These are phyloP conservation scores for Proterorhinus semilunaris DNA, from an alignment of 2,113 vertebrate genomes.

Conservation along the genomic window DNA sequence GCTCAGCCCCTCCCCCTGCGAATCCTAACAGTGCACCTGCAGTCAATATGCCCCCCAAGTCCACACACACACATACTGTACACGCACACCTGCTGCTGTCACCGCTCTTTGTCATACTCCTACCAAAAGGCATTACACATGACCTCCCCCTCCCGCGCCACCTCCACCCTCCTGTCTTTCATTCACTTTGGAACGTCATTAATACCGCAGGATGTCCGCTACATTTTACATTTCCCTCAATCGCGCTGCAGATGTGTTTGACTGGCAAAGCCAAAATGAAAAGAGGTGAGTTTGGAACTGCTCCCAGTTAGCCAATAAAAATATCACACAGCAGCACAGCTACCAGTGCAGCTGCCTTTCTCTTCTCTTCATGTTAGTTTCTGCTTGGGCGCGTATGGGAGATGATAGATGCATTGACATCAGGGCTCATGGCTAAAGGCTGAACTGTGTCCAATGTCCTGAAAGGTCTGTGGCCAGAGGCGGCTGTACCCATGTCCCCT, in stretches of 20 bases:
- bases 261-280: constrained; percentile 37
- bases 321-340: constrained; percentile 7
- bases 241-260: constrained; percentile 72
- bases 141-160: constrained; percentile 40
- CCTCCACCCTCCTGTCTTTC: constrained; percentile 49
- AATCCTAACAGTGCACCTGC: constrained; percentile 59
- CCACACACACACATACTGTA: constrained; percentile 10
- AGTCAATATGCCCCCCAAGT: constrained; percentile 45
- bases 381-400: constrained; percentile 50
- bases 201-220: constrained; percentile 74
- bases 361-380: constrained; percentile 64
- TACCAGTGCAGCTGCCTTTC: constrained; percentile 48
- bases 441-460: constrained; percentile 41
- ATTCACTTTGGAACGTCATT: constrained; percentile 66
- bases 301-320: constrained; percentile 38
- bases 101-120: constrained; percentile 45
- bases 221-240: constrained; percentile 70
- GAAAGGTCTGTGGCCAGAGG: constrained; percentile 53
- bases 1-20: constrained; percentile 38
- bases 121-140: constrained; percentile 54
- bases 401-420: constrained; percentile 56
- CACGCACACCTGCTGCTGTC: constrained; percentile 28
- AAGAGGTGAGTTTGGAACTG: constrained; percentile 25
- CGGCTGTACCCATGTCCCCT: constrained; percentile 31
- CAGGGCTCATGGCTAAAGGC: constrained; percentile 50